Conservation (phyloP, 2,113 vertebrate species). For the Toxotes chatareus region DNA sequence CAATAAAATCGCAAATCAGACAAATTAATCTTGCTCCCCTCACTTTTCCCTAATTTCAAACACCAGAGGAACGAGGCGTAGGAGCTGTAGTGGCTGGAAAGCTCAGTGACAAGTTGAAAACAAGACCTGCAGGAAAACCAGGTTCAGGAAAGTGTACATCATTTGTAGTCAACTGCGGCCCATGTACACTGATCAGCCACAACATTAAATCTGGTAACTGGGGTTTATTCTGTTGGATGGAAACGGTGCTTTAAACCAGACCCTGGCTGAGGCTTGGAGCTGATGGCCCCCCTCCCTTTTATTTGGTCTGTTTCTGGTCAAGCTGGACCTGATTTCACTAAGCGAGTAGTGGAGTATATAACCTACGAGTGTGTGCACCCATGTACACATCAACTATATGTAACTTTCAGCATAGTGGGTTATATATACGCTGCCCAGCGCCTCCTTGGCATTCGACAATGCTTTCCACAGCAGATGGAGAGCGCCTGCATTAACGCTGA, state of each 20-base stretch:
- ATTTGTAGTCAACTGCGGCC: no score
- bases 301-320: background rate
- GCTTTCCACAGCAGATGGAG: conserved; percentile 53
- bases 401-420: conserved; percentile 2
- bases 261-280: background rate
- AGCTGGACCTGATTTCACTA: background rate
- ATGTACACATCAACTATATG: background rate
- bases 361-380: background rate
- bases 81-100: conserved; percentile 26
- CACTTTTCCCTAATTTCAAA: conserved; percentile 10
- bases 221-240: background rate
- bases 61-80: background rate
- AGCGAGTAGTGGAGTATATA: background rate
- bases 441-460: conserved; percentile 57
- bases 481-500: conserved; percentile 76
- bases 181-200: no score
- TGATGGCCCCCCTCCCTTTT: conserved; percentile 5
- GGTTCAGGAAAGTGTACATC: background rate
- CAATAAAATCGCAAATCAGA: conserved; percentile 56
- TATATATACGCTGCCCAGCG: background rate
- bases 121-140: background rate
- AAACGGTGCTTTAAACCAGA: background rate
- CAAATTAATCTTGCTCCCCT: conserved; percentile 38
- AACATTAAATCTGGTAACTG: no score
- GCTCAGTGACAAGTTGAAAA: conserved; percentile 24